A percentile compares a stretch with the other conserved stretches of the same genome.
These are phyloP conservation scores for Coccyzus lansbergi DNA, from an alignment of 2,797 vertebrate species.

Conservation along the genomic window DNA sequence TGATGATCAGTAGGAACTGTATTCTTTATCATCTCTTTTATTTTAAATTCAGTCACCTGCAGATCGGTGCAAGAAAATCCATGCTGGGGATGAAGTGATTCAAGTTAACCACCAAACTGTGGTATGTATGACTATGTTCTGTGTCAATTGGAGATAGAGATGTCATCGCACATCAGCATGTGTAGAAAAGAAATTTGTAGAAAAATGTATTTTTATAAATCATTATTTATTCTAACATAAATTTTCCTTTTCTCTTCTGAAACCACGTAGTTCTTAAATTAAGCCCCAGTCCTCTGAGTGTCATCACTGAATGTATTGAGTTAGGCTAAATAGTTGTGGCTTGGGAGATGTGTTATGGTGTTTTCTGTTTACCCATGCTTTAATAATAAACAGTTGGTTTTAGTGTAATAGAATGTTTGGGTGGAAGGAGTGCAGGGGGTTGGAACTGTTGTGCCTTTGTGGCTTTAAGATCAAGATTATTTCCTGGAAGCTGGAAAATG, in stretches of 20 bases:
- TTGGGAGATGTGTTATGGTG: neutral
- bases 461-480: neutral
- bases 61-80: conserved; percentile 99
- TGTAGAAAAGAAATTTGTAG: conserved; percentile 47
- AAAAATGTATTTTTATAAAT: conserved; percentile 42
- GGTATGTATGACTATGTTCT: conserved; percentile 87
- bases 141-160: conserved; percentile 74
- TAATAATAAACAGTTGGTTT: neutral
- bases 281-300: neutral
- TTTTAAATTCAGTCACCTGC: conserved; percentile 91
- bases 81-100: conserved; percentile 98
- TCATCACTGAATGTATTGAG: neutral
- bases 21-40: conserved; percentile 78
- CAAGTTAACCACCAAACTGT: conserved; percentile 99
- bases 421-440: neutral
- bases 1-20: conserved; percentile 71
- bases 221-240: conserved; percentile 15
- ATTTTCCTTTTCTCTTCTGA: conserved; percentile 16
- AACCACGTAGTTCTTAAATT: neutral
- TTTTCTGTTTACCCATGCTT: neutral
- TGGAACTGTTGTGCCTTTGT: neutral
- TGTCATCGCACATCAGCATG: conserved; percentile 53
- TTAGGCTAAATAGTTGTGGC: neutral
- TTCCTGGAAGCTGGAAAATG: neutral
- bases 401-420: neutral